These are phyloP conservation scores for Pipistrellus kuhlii DNA, from an alignment of 2,797 vertebrate genomes.

Conservation along the genomic window DNA sequence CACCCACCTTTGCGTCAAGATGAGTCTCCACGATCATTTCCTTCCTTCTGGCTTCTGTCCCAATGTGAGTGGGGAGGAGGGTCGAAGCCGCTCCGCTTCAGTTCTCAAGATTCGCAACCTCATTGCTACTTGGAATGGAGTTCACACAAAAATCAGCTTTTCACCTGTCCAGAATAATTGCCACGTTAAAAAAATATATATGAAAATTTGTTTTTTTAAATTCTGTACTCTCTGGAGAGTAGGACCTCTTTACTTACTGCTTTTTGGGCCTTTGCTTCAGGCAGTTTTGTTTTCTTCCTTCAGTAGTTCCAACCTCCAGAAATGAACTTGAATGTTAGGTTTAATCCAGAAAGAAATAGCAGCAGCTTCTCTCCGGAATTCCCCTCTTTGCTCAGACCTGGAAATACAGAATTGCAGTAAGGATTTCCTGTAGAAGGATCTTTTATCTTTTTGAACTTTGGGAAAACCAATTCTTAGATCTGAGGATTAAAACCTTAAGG, in stretches of 20 bases:
- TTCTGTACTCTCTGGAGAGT: neutral
- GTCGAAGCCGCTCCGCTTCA: neutral
- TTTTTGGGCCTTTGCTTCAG: slow-evolving; percentile 3
- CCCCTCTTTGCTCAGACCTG: neutral
- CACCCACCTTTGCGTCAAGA: neutral
- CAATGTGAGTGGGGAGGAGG: neutral
- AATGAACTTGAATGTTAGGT: neutral
- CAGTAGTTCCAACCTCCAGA: neutral
- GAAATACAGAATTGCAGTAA: neutral
- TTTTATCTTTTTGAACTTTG: neutral
- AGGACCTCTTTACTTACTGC: neutral
- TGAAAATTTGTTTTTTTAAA: neutral
- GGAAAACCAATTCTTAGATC: slow-evolving; percentile 15
- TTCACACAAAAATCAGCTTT: neutral
- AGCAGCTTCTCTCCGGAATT: neutral
- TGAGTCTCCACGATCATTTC: neutral
- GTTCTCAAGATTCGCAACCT: neutral
- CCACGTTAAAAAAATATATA: neutral
- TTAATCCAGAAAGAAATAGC: neutral
- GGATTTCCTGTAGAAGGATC: neutral
- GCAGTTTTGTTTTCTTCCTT: slow-evolving; percentile 11
- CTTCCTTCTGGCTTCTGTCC: neutral
- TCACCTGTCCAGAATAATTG: neutral
- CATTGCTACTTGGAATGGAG: neutral
- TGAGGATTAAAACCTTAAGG: neutral